A percentile compares a stretch with the other conserved stretches of the same genome.
phyloP scores from a whole-genome alignment of 2,113 vertebrate genomes.

The Pseudois nayaur region DNA sequence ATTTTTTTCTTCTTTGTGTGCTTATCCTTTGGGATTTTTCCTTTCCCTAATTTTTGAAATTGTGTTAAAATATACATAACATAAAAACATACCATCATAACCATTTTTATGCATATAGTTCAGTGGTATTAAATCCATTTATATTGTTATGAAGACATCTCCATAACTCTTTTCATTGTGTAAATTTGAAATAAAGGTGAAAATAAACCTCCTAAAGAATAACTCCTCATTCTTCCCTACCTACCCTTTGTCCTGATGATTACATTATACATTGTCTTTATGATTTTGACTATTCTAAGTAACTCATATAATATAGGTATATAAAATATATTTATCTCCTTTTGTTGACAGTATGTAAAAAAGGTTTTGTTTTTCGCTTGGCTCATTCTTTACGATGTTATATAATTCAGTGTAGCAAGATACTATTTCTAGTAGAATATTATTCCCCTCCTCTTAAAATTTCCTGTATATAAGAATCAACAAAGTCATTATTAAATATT shows the following conservation, averaged over 20 bases:
- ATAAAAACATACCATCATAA: background rate
- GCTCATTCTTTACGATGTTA: background rate
- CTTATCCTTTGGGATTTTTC: background rate
- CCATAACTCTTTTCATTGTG: background rate
- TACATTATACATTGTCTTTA: background rate
- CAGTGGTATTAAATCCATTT: background rate
- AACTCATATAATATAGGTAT: background rate
- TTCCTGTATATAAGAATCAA: background rate
- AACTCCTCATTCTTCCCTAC: background rate
- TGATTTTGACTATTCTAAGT: background rate
- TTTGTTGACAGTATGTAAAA: background rate
- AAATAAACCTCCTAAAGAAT: background rate
- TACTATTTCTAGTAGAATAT: background rate
- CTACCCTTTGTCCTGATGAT: background rate
- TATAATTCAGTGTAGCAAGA: background rate
- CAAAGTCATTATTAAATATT: background rate
- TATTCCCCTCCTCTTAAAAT: background rate
- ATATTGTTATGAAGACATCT: background rate
- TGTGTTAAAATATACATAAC: background rate
- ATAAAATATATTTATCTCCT: background rate
- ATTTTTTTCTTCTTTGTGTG: background rate
- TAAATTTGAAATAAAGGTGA: background rate
- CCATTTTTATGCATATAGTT: background rate
- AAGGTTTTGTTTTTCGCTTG: background rate
- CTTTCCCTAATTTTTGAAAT: background rate